Percentiles rank a stretch among this genome's conserved stretches.
Conservation (phyloP, 2,797 vertebrate genomes). For the Tokudaia muenninki region DNA sequence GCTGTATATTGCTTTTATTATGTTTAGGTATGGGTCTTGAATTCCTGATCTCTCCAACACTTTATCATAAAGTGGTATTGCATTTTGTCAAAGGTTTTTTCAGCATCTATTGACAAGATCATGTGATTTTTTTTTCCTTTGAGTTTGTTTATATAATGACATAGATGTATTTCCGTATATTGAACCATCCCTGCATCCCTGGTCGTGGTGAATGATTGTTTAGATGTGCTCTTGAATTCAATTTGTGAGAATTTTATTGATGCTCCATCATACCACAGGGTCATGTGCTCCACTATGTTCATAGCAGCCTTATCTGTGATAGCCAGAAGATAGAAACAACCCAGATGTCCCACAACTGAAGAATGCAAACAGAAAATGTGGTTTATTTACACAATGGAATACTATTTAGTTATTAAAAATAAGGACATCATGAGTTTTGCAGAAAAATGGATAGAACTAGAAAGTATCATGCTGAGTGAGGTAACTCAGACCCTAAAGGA, state of each 20-base stretch:
- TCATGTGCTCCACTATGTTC: not conserved
- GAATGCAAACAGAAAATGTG: not conserved
- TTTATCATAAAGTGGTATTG: not conserved
- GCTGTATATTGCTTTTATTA: not conserved
- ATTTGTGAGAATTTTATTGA: not conserved
- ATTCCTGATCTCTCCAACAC: not conserved
- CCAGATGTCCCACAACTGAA: not conserved
- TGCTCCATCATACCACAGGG: not conserved
- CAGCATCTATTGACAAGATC: not conserved
- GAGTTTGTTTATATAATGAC: not conserved
- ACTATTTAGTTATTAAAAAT: not conserved
- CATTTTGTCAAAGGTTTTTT: not conserved
- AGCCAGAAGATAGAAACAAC: not conserved
- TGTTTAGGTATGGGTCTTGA: not conserved
- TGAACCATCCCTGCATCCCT: not conserved
- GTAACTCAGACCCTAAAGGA: not conserved
- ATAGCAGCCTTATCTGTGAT: not conserved
- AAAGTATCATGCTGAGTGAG: not conserved
- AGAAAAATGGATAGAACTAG: not conserved
- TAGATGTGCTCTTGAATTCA: not conserved
- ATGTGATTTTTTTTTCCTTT: not conserved
- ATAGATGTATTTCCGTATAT: not conserved
- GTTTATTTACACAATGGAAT: not conserved
- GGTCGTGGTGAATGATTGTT: not conserved
- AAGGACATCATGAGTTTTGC: not conserved